Conservation (phyloP, 2,888 invertebrate species). For the Troides aeacus region DNA sequence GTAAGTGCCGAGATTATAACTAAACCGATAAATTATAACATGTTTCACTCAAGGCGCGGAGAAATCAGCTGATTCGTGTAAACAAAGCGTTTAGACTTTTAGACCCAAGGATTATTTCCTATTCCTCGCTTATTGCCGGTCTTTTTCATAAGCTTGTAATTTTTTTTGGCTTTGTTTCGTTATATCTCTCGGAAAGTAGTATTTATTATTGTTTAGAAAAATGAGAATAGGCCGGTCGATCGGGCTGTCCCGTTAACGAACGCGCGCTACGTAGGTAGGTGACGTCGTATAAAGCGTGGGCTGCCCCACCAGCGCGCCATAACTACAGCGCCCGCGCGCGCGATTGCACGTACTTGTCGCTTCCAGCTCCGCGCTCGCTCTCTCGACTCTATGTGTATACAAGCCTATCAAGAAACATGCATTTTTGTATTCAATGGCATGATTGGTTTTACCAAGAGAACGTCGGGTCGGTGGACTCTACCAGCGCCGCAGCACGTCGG, state of each 20-base stretch:
- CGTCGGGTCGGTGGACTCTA: slow-evolving; percentile 66
- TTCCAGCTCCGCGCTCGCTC: slow-evolving; percentile 66
- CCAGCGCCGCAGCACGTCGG: slow-evolving; percentile 68
- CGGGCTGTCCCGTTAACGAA: slow-evolving; percentile 75
- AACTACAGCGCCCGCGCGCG: slow-evolving; percentile 77
- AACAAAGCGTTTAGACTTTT: slow-evolving; percentile 49
- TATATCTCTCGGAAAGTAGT: slow-evolving; percentile 49
- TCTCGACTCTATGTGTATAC: slow-evolving; percentile 78
- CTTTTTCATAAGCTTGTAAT: slow-evolving; percentile 18
- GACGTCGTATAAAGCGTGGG: slow-evolving; percentile 77
- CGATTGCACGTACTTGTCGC: slow-evolving; percentile 70
- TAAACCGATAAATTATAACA: neutral
- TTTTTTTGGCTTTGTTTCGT: slow-evolving; percentile 39
- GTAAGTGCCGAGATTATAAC: neutral
- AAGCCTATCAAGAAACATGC: slow-evolving; percentile 68
- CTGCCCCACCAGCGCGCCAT: slow-evolving; percentile 75
- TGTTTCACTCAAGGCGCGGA: slow-evolving; percentile 7
- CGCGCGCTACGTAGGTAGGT: slow-evolving; percentile 68
- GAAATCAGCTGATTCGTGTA: slow-evolving; percentile 65
- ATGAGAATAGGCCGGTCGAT: slow-evolving; percentile 78
- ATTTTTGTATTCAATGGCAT: slow-evolving; percentile 71
- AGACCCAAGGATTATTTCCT: neutral
- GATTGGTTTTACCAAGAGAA: slow-evolving; percentile 77
- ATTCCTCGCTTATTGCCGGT: slow-evolving; percentile 27
- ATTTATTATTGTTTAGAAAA: slow-evolving; percentile 73